Base-by-base conservation (phyloP, 2,888 invertebrate species). In the Trimorus sp. region DNA sequence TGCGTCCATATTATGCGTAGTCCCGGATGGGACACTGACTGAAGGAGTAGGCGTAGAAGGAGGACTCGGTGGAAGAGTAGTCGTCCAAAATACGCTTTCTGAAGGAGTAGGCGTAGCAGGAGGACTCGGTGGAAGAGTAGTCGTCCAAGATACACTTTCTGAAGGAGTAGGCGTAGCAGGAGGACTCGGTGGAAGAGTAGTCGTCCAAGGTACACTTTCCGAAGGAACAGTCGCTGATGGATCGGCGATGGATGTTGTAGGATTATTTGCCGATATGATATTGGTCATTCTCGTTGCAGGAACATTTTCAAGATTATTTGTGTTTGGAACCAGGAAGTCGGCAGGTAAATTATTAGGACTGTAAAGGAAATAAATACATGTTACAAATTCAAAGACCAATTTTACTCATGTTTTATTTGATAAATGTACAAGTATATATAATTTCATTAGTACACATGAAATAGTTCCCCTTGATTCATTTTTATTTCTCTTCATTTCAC, bases 301-400 rank as follows among this genome's bases (percentile, higher is more conserved):
- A 58, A 26, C 12, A 66, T 14, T 66, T 66, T 37, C 9, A 65
- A 14, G 9, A 65, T 7, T 7, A 48, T 12, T 48, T 65, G 5
- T 26, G 8, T 14, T 9, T 51, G 65, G 65, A 65, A 65, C 53
- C 37, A 65, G 36, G 38, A 65, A 65, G 53, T 65, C 15, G 3
- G 51, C 65, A 15, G 42, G 12, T 8, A 65, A 37, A 51, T 65
- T 51, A 1, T 40, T 26, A 11, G 65, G 65, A 51, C 65, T 65
- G 65, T 51, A 65, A 45, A 58, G 12, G n/a, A 14, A 15, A 58
- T 9, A 12, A 58, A 26, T 26, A 26, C 26, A 26, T 26, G 26
- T 16, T n/a, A 58, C 1, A 45, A 40, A 40, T 40, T 2, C 26
- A 26, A 26, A 3, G 26, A 3, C 4, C 26, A 26, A 26, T 26